Evolutionary conservation across 1,140 invertebrate species (phyloP), one percentile per base, ranked within the genome.

Genomic region (Coelopa frigida): DNA sequence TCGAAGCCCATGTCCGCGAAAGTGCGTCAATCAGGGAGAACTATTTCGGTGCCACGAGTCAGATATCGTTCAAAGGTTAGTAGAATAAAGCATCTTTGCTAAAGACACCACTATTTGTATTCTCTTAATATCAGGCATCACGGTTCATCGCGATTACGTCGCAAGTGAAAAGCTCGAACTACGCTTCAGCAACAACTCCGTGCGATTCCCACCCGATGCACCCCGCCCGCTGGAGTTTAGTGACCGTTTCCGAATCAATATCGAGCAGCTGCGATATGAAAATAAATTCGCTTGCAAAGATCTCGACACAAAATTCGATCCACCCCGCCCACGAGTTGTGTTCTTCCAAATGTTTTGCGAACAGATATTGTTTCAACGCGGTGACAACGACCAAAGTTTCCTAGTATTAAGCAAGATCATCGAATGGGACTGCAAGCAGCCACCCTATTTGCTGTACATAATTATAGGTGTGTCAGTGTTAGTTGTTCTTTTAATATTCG

Each of bases 401-500:
- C 29, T 56, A 55, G 21, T 39, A 2, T 42, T 52, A 32, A 47
- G n/a, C 33, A 43, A 18, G 46, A 23, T 33, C 55, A 54, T 53
- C 22, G 47, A 48, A 32, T n/a, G 15, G 7, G 48, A 47, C 32
- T 55, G 53, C 39, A 20, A 32, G 10, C 32, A 39, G 11, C 31
- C 20, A 21, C 50, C 53, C 8, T 64, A 68, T 48, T 44, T 42
- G 31, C 47, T 54, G 2, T 66, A 59, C 5, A 64, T 68, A 22
- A 50, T 68, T 18, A 35, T 55, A 10, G 61, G 59, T 53, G 54
- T 62, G 17, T 47, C 71, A 15, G 58, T 69, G 21, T 62, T 68
- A 17, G 56, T 76, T 15, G 32, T 73, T 5, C 11, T 75, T 2
- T 31, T 38, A 5, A 57, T 68, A 0, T 58, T 67, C 39, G 59